phyloP scores from a whole-genome alignment of 2,797 vertebrate species.

The Cyclopterus lumpus region DNA sequence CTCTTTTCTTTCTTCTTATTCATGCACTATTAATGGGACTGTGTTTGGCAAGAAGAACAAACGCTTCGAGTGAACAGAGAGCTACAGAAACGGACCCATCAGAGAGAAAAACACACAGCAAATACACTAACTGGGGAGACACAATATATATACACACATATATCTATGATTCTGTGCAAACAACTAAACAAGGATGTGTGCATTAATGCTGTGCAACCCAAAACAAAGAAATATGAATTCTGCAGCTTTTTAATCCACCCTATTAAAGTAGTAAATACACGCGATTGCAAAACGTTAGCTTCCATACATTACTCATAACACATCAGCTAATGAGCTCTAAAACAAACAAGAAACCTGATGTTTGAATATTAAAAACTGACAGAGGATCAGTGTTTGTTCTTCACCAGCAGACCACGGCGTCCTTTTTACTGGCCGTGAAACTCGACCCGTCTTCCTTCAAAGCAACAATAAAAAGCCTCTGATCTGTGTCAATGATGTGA shows the following conservation, averaged over 20 bases:
- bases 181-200: conserved; percentile 6
- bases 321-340: background rate
- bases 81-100: conserved; percentile 65
- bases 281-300: background rate
- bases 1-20: conserved; percentile 32
- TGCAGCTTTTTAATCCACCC: conserved; percentile 3
- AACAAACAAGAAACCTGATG: background rate
- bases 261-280: background rate
- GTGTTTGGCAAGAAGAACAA: conserved; percentile 74
- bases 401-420: background rate
- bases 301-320: background rate
- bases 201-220: background rate
- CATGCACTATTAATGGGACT: conserved; percentile 74
- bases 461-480: conserved; percentile 17
- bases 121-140: conserved; percentile 43
- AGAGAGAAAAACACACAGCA: conserved; percentile 40
- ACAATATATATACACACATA: conserved; percentile 8
- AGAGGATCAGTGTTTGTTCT: conserved; percentile 21
- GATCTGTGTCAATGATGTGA: conserved; percentile 49
- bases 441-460: conserved; percentile 24
- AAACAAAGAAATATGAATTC: conserved; percentile 3
- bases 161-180: conserved; percentile 26
- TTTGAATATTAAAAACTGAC: conserved; percentile 26
- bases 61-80: conserved; percentile 68
- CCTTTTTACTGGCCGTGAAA: conserved; percentile 34